These are phyloP conservation scores for Drosophila murphyi DNA, from an alignment of 1,140 invertebrate species.

Conservation along the genomic window DNA sequence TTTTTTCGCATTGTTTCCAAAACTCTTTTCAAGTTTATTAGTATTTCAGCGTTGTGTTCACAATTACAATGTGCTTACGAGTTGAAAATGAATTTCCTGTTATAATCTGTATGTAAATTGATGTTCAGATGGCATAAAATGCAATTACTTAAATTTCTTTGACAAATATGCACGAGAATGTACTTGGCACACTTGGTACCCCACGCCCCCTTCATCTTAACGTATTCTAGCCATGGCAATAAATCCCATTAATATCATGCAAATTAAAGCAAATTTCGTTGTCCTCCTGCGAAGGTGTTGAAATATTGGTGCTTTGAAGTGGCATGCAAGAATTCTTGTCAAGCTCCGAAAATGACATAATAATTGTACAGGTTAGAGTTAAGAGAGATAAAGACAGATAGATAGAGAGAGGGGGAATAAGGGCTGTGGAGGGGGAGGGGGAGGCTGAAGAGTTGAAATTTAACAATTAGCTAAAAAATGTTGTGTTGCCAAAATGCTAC, in stretches of 20 bases:
- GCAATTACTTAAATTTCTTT: constrained; percentile 77
- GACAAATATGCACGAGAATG: constrained; percentile 62
- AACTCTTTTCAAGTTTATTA: neutral
- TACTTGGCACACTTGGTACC: neutral
- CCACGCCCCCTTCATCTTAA: neutral
- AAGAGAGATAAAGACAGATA: neutral
- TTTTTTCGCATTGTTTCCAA: too few species aligned
- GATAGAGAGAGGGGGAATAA: neutral
- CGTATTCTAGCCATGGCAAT: constrained; percentile 38
- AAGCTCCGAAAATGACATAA: constrained; percentile 23
- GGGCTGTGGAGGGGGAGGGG: neutral
- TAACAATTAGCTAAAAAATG: constrained; percentile 63
- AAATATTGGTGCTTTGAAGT: constrained; percentile 60
- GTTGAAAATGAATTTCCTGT: constrained; percentile 45
- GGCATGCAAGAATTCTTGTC: constrained; percentile 31
- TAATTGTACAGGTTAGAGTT: neutral
- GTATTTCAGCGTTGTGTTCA: neutral
- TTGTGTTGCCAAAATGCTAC: constrained; percentile 40
- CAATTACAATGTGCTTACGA: constrained; percentile 25
- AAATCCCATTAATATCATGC: constrained; percentile 69
- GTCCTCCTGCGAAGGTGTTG: constrained; percentile 54
- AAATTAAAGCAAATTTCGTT: constrained; percentile 65
- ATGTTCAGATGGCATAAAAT: constrained; percentile 53
- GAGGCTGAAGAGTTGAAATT: constrained; percentile 19
- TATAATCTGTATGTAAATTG: constrained; percentile 49